Conservation (phyloP, 2,113 vertebrate species). For the Trichomycterus rosablanca region DNA sequence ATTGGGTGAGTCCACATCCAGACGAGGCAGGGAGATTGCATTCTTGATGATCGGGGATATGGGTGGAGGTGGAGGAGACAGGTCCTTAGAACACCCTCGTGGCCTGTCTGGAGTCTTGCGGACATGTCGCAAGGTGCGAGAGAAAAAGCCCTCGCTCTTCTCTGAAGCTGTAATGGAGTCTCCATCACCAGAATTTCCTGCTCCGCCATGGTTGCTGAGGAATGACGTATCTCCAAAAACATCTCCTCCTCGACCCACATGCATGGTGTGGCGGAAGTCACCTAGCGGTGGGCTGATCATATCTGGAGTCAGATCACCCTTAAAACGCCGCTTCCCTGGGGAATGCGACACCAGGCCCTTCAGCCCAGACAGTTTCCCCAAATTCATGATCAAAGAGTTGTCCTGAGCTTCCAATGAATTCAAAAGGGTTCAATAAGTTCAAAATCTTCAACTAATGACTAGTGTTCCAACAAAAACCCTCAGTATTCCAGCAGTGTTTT, state of each 20-base stretch:
- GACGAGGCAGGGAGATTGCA: constrained; percentile 85
- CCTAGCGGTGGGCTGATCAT: constrained; percentile 96
- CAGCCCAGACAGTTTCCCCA: constrained; percentile 85
- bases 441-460: neutral
- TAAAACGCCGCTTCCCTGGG: constrained; percentile 78
- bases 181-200: constrained; percentile 47
- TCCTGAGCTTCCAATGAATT: constrained; percentile 8
- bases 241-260: constrained; percentile 88
- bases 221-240: constrained; percentile 97
- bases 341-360: constrained; percentile 83
- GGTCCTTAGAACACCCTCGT: constrained; percentile 51
- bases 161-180: constrained; percentile 63
- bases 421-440: neutral
- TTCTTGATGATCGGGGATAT: constrained; percentile 97
- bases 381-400: constrained; percentile 72
- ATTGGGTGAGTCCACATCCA: constrained; percentile 67
- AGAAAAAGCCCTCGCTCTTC: constrained; percentile 75
- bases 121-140: constrained; percentile 82
- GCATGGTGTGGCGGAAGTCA: constrained; percentile 98
- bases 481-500: constrained; percentile 8
- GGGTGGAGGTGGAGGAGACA: constrained; percentile 75
- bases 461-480: constrained; percentile 10
- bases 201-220: constrained; percentile 86
- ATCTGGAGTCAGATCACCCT: constrained; percentile 79
- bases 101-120: constrained; percentile 73